phyloP scores from a whole-genome alignment of 1,140 invertebrate species.

The Panagrolaimus sp. region DNA sequence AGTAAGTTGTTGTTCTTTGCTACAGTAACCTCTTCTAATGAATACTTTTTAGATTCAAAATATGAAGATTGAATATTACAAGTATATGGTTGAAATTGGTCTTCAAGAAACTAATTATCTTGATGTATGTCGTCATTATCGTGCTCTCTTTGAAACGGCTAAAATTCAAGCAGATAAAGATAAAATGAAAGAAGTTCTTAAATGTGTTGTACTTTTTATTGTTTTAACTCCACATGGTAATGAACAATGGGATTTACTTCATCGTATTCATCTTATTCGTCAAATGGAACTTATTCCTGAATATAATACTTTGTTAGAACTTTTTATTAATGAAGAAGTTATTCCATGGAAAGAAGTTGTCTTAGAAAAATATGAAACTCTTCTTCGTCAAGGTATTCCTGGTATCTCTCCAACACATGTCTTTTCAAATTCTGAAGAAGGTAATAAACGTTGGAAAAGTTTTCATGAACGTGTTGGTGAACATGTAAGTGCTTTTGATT shows the following conservation, averaged over 20 bases:
- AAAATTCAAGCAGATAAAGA: constrained; percentile 52
- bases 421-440: constrained; percentile 64
- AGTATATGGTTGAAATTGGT: constrained; percentile 94
- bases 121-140: constrained; percentile 83
- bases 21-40: not conserved
- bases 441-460: constrained; percentile 82
- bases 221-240: constrained; percentile 90
- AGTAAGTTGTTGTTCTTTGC: constrained; percentile 64
- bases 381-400: constrained; percentile 65
- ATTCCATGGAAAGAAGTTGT: constrained; percentile 82
- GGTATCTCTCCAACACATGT: constrained; percentile 30
- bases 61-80: constrained; percentile 87
- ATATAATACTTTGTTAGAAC: constrained; percentile 82
- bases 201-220: constrained; percentile 83
- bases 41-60: constrained; percentile 60
- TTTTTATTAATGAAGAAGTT: constrained; percentile 89
- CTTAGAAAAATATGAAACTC: constrained; percentile 75
- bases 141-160: constrained; percentile 75
- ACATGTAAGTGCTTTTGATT: constrained; percentile 67
- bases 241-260: constrained; percentile 91
- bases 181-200: constrained; percentile 63
- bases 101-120: constrained; percentile 86
- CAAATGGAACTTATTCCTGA: constrained; percentile 79
- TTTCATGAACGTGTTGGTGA: constrained; percentile 87
- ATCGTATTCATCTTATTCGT: constrained; percentile 79